These are phyloP conservation scores for Hyles euphorbiae DNA, from an alignment of 1,140 invertebrate genomes.

Conservation along the genomic window DNA sequence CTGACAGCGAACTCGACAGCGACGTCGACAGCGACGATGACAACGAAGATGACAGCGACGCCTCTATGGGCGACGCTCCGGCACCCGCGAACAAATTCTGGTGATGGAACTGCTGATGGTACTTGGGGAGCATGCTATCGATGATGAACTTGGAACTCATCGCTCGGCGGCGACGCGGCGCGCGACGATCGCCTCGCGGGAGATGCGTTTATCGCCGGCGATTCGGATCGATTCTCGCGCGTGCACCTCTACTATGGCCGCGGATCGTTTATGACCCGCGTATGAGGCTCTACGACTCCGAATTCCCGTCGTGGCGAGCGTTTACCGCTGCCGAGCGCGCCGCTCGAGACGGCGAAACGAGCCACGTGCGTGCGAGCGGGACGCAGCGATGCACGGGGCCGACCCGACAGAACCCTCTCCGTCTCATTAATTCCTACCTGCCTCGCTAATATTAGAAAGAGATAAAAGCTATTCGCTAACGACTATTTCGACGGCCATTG, in stretches of 20 bases:
- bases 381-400: constrained; percentile 31
- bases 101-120: constrained; percentile 79
- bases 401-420: constrained; percentile 54
- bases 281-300: constrained; percentile 74
- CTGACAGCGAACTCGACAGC: constrained; percentile 79
- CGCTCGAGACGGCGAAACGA: constrained; percentile 54
- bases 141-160: constrained; percentile 98
- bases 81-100: constrained; percentile 76
- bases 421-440: constrained; percentile 74
- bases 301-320: constrained; percentile 70
- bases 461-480: constrained; percentile 73
- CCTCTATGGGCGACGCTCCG: constrained; percentile 66
- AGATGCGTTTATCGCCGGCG: constrained; percentile 72
- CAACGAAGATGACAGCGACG: constrained; percentile 80
- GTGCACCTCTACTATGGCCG: constrained; percentile 74
- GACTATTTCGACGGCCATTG: constrained; percentile 65
- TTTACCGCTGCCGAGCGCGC: constrained; percentile 67
- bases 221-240: constrained; percentile 72
- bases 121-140: constrained; percentile 97
- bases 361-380: constrained; percentile 50
- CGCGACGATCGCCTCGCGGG: constrained; percentile 72
- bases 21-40: constrained; percentile 79
- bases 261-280: constrained; percentile 75
- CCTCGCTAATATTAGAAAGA: constrained; percentile 70
- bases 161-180: constrained; percentile 77